Conservation (phyloP, 2,888 invertebrate genomes). For the Agrochola litura region DNA sequence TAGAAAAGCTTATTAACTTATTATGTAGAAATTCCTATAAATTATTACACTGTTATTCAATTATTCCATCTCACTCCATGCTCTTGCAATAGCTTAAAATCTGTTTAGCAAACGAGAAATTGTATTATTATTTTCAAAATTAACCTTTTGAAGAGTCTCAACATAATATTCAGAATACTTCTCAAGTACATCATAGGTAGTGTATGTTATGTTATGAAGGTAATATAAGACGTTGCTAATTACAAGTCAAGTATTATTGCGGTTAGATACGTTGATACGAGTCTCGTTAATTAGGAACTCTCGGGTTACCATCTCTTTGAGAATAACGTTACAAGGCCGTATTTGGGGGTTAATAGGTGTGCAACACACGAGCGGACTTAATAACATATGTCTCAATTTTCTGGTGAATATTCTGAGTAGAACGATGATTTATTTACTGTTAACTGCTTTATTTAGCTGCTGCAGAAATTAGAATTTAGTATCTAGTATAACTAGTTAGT, state of each 20-base stretch:
- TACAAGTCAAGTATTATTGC: constrained; percentile 63
- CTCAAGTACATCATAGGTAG: constrained; percentile 19
- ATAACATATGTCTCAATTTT: constrained; percentile 32
- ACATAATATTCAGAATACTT: constrained; percentile 23
- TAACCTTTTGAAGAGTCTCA: constrained; percentile 25
- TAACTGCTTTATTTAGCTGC: background rate
- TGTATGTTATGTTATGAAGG: constrained; percentile 38
- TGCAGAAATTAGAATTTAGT: background rate
- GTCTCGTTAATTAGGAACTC: constrained; percentile 60
- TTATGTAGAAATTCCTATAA: background rate
- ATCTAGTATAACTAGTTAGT: background rate
- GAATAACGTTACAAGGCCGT: constrained; percentile 34
- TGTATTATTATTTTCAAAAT: constrained; percentile 21
- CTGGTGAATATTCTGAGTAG: constrained; percentile 11
- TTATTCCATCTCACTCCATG: constrained; percentile 12
- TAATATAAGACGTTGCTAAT: constrained; percentile 61
- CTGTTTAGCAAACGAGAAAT: constrained; percentile 9
- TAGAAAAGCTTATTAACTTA: constrained; percentile 7
- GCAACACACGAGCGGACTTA: constrained; percentile 30
- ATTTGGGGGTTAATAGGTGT: constrained; percentile 36
- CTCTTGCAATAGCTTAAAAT: constrained; percentile 34
- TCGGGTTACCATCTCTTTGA: constrained; percentile 63
- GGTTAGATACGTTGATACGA: constrained; percentile 59
- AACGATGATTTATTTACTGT: constrained; percentile 19
- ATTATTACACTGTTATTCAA: constrained; percentile 1